phyloP scores from a whole-genome alignment of 2,888 invertebrate species.

The Plemyria rubiginata region DNA sequence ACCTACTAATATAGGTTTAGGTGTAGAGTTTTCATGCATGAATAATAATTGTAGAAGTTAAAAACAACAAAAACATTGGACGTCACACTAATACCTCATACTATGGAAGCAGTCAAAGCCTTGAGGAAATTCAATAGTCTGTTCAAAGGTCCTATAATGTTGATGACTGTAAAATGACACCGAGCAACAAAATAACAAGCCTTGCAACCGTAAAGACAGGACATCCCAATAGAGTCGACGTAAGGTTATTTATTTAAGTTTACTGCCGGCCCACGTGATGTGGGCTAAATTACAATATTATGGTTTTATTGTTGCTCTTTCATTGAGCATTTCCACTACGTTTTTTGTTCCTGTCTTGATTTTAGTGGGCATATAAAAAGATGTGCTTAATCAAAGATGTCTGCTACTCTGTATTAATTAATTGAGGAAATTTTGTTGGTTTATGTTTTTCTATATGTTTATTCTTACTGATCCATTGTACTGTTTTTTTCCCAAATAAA shows the following conservation, averaged over 20 bases:
- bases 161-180: conserved; percentile 34
- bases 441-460: too few relatives aligned
- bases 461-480: too few relatives aligned
- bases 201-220: conserved; percentile 63
- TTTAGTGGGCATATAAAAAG: conserved; percentile 23
- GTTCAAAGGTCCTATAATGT: conserved; percentile 25
- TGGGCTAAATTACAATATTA: conserved; percentile 67
- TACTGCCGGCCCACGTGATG: conserved; percentile 76
- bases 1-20: too few relatives aligned
- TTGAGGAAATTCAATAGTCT: conserved; percentile 7
- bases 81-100: too few relatives aligned
- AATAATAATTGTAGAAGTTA: background rate
- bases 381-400: conserved; percentile 15
- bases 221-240: conserved; percentile 80
- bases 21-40: too few relatives aligned
- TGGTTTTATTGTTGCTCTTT: conserved; percentile 70
- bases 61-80: background rate
- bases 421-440: too few relatives aligned
- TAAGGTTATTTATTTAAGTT: conserved; percentile 84
- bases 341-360: conserved; percentile 43
- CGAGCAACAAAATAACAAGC: conserved; percentile 48
- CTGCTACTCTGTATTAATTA: too few relatives aligned
- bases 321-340: conserved; percentile 65
- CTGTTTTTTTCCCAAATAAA: too few relatives aligned
- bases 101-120: background rate